Conservation (phyloP, 2,113 vertebrate species). For the Charadrius vociferus region DNA sequence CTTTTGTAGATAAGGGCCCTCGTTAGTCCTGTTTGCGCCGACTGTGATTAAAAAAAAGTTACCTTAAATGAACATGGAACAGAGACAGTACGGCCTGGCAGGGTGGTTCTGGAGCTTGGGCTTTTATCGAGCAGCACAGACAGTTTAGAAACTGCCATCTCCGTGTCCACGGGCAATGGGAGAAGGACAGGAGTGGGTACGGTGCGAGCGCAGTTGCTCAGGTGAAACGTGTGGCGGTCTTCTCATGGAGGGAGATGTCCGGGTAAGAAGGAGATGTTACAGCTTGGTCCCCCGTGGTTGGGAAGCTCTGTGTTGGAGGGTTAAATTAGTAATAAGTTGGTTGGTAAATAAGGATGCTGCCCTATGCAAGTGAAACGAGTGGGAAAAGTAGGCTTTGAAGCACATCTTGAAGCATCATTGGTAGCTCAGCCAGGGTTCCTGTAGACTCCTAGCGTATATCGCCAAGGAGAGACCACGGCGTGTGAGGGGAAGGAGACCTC, state of each 20-base stretch:
- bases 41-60: not conserved
- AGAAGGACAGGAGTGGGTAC: not conserved
- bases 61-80: not conserved
- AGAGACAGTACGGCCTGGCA: not conserved
- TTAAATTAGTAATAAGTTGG: too few species aligned
- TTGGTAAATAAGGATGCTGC: not conserved
- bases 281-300: accelerated
- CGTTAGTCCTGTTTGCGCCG: accelerated
- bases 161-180: not conserved
- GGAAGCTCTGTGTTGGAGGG: not conserved
- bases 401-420: not conserved
- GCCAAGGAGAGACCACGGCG: not conserved
- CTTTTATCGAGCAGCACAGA: not conserved
- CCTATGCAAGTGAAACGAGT: not conserved
- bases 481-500: not conserved
- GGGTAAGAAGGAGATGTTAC: not conserved
- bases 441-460: not conserved
- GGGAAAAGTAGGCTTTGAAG: not conserved
- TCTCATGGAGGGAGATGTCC: accelerated
- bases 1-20: not conserved
- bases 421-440: not conserved
- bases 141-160: not conserved
- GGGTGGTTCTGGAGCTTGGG: not conserved
- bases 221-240: not conserved
- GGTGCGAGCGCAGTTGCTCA: not conserved